These are phyloP conservation scores for Petrocephalus sullivani DNA, from an alignment of 2,797 vertebrate genomes.

Conservation along the genomic window DNA sequence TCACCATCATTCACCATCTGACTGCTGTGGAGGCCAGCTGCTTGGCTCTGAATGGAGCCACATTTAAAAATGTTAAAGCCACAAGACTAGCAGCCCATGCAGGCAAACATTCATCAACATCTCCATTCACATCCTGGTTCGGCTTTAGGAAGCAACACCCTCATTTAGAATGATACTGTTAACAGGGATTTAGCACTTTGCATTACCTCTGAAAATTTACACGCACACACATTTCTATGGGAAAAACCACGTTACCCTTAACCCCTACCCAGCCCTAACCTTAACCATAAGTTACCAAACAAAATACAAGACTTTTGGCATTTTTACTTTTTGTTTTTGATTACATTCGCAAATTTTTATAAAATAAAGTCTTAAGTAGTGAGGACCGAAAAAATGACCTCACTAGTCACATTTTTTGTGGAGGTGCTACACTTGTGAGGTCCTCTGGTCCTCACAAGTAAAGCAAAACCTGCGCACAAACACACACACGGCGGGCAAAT, in stretches of 20 bases:
- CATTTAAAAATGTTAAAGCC: neutral
- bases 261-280: no score
- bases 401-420: no score
- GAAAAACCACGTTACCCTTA: no score
- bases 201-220: neutral
- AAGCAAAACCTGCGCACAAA: no score
- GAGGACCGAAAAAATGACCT: no score
- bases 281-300: no score
- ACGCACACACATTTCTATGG: neutral
- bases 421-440: no score
- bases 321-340: no score
- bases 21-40: neutral
- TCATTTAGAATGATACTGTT: neutral
- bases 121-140: neutral
- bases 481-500: neutral
- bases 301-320: no score
- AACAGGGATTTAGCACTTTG: neutral
- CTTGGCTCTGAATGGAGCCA: neutral
- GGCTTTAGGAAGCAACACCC: conserved; percentile 8
- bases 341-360: no score
- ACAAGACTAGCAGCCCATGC: neutral
- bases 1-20: neutral
- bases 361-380: no score
- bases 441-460: no score
- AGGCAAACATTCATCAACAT: neutral